Evolutionary conservation across 1,140 invertebrate species (phyloP).

Genomic region (Drosophila pandora): DNA sequence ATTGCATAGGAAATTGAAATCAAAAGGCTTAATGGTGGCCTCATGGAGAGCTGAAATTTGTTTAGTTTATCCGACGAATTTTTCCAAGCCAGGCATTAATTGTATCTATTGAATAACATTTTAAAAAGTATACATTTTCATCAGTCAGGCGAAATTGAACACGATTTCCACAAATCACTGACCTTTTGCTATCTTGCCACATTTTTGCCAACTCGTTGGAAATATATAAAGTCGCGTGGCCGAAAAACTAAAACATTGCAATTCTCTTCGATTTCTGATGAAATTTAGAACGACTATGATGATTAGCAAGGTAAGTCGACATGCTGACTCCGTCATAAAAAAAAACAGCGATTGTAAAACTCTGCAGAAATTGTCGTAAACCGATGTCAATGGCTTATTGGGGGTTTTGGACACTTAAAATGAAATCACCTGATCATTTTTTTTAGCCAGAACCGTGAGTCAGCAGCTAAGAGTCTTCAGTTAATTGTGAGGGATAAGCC

Average conservation of each 20-base stretch:
- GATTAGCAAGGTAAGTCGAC: slow-evolving; percentile 36
- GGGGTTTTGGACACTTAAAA: slow-evolving; percentile 35
- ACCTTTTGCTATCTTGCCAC: slow-evolving; percentile 44
- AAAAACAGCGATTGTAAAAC: slow-evolving; percentile 27
- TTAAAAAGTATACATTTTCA: not conserved
- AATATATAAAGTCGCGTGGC: slow-evolving; percentile 63
- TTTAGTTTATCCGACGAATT: not conserved
- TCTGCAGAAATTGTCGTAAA: slow-evolving; percentile 46
- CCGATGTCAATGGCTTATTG: slow-evolving; percentile 65
- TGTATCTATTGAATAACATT: not conserved
- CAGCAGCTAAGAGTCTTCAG: slow-evolving; percentile 27
- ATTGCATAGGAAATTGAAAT: slow-evolving; percentile 34
- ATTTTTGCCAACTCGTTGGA: slow-evolving; percentile 33
- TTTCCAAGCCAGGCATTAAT: not conserved
- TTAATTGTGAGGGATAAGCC: slow-evolving; percentile 42
- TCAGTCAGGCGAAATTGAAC: not conserved
- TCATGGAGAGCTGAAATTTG: not conserved
- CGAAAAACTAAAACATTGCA: slow-evolving; percentile 36
- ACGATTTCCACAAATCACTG: slow-evolving; percentile 37
- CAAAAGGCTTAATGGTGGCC: slow-evolving; percentile 1
- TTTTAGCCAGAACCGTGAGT: slow-evolving; percentile 42
- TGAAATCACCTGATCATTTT: slow-evolving; percentile 62
- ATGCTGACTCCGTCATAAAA: slow-evolving; percentile 54
- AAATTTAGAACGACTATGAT: slow-evolving; percentile 45
- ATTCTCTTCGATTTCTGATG: slow-evolving; percentile 14